These are phyloP conservation scores for Clinocottus analis DNA, from an alignment of 2,113 vertebrate genomes.

Conservation along the genomic window DNA sequence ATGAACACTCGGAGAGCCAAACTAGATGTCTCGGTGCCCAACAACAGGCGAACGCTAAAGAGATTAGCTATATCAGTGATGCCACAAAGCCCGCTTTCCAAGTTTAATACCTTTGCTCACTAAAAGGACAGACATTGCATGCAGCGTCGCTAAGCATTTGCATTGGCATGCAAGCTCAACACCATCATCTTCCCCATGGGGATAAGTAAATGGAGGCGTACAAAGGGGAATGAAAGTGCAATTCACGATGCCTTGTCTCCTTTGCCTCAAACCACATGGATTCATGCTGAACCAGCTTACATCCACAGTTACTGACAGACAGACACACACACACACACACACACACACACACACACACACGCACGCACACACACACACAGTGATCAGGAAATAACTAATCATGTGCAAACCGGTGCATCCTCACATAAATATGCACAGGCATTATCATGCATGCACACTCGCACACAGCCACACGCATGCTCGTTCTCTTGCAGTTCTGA, in stretches of 20 bases:
- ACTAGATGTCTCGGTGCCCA: constrained; percentile 60
- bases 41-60: constrained; percentile 62
- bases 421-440: not conserved
- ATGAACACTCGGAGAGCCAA: constrained; percentile 57
- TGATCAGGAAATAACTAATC: not conserved
- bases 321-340: not conserved
- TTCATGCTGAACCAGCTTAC: constrained; percentile 21
- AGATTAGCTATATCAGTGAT: constrained; percentile 66
- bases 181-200: constrained; percentile 47
- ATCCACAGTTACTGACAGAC: constrained; percentile 15
- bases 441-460: not conserved
- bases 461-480: not conserved
- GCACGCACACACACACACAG: not conserved
- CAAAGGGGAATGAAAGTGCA: constrained; percentile 51
- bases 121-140: constrained; percentile 56
- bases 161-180: constrained; percentile 60
- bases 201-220: constrained; percentile 56
- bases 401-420: not conserved
- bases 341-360: not conserved
- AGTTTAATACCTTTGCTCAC: constrained; percentile 66
- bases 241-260: constrained; percentile 41
- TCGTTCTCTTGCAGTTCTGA: constrained; percentile 8
- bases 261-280: constrained; percentile 34
- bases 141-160: constrained; percentile 46
- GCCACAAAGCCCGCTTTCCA: constrained; percentile 59